A percentile compares a stretch with the other conserved stretches of the same genome.
These are phyloP conservation scores for Buteo buteo DNA, from an alignment of 2,113 vertebrate species.

Conservation along the genomic window DNA sequence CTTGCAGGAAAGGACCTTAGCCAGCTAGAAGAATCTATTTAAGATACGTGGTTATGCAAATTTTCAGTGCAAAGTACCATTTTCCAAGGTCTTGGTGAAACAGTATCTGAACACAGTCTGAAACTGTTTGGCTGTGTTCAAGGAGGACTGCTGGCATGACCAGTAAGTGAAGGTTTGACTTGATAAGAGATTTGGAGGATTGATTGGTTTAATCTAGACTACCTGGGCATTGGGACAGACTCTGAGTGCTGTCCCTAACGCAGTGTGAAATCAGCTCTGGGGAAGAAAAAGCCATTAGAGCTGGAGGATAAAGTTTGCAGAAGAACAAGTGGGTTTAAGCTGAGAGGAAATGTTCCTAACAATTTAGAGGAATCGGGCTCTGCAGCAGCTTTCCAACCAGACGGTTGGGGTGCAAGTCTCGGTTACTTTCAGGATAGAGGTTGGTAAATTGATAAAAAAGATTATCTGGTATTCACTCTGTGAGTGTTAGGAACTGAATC, in stretches of 20 bases:
- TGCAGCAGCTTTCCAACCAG: not conserved
- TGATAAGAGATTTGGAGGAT: not conserved
- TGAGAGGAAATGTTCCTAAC: not conserved
- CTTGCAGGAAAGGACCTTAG: not conserved
- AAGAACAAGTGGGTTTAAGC: conserved; percentile 8
- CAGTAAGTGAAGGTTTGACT: not conserved
- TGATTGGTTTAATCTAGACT: conserved; percentile 19
- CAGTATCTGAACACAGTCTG: not conserved
- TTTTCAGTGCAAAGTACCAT: not conserved
- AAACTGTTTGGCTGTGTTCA: not conserved
- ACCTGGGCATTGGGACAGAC: not conserved
- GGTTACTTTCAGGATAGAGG: not conserved
- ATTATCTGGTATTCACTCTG: not conserved
- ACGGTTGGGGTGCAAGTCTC: not conserved
- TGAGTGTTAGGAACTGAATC: not conserved
- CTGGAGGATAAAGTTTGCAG: not conserved
- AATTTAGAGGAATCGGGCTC: not conserved
- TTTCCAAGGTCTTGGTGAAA: not conserved
- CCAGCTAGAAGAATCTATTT: not conserved
- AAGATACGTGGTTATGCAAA: not conserved
- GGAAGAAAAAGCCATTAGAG: not conserved
- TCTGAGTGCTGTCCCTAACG: not conserved
- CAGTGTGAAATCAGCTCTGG: not conserved
- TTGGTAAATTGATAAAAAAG: not conserved
- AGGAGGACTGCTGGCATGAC: not conserved